phyloP scores from a whole-genome alignment of 2,797 vertebrate species.

The Trachops cirrhosus region DNA sequence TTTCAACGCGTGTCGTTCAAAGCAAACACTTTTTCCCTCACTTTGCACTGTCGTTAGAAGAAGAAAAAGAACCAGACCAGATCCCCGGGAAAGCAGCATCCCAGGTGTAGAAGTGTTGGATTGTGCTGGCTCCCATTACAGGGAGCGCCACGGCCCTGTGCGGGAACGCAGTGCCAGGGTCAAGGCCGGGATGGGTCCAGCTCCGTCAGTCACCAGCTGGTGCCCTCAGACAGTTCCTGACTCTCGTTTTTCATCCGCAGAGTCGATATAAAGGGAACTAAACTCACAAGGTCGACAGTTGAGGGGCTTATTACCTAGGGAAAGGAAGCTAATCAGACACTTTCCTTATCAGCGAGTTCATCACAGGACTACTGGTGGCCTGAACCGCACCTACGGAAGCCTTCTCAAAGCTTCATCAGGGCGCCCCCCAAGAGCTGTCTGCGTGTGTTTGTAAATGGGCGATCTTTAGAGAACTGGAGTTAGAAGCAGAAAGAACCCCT shows the following conservation, averaged over 20 bases:
- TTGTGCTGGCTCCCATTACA: not conserved
- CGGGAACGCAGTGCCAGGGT: fast-evolving
- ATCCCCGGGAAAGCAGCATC: not conserved
- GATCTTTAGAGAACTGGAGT: not conserved
- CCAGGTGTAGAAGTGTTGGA: not conserved
- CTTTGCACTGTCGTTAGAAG: not conserved
- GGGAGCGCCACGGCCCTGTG: fast-evolving
- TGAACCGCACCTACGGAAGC: not conserved
- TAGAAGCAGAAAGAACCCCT: not conserved
- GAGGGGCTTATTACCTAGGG: not conserved
- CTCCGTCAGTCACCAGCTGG: not conserved
- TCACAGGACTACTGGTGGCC: not conserved
- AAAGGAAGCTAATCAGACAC: not conserved
- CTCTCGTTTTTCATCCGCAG: not conserved
- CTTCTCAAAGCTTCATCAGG: not conserved
- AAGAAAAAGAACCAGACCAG: not conserved
- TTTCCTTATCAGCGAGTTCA: not conserved
- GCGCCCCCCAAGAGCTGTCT: not conserved
- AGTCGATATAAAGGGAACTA: not conserved
- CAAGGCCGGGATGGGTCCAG: not conserved
- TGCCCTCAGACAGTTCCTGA: not conserved
- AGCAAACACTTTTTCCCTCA: not conserved
- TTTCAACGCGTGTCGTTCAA: not conserved
- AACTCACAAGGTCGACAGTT: not conserved
- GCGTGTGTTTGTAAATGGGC: not conserved